A percentile compares a stretch with the other conserved stretches of the same genome.
Conservation (phyloP, 64 coral and sea anemone species). For the Montipora cactus region DNA sequence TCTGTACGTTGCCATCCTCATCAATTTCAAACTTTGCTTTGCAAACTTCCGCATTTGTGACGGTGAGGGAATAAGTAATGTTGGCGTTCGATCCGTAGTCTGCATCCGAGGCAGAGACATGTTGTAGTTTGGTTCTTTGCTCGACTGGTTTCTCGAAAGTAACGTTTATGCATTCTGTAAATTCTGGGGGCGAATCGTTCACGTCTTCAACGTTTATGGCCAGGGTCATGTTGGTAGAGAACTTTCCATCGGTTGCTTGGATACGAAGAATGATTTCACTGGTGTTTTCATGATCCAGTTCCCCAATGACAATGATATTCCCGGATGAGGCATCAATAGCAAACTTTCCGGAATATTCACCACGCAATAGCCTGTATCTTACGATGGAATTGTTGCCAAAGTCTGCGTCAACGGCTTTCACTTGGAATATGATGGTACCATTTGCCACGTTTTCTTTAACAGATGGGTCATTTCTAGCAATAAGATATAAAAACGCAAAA, state of each 20-base stretch:
- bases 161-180: neutral
- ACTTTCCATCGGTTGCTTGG: conserved; percentile 42
- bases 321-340: conserved; percentile 14
- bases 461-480: neutral
- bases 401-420: conserved; percentile 22
- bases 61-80: neutral
- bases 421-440: conserved; percentile 25
- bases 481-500: neutral
- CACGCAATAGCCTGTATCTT: neutral
- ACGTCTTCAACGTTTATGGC: neutral
- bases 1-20: neutral
- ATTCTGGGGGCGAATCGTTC: conserved; percentile 11
- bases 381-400: conserved; percentile 14
- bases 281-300: neutral
- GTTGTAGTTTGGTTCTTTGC: neutral
- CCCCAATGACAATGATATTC: conserved; percentile 7
- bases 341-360: neutral
- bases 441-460: conserved; percentile 19
- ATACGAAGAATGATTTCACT: neutral
- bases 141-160: neutral
- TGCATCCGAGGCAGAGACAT: conserved; percentile 15
- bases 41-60: neutral
- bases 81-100: conserved; percentile 36
- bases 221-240: neutral
- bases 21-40: neutral